Percentiles rank a stretch among this genome's conserved stretches.
Evolutionary conservation across 30 jellyfish, hydroid and myxozoan species (phyloP).

Genomic region (Nemopilema nomurai): DNA sequence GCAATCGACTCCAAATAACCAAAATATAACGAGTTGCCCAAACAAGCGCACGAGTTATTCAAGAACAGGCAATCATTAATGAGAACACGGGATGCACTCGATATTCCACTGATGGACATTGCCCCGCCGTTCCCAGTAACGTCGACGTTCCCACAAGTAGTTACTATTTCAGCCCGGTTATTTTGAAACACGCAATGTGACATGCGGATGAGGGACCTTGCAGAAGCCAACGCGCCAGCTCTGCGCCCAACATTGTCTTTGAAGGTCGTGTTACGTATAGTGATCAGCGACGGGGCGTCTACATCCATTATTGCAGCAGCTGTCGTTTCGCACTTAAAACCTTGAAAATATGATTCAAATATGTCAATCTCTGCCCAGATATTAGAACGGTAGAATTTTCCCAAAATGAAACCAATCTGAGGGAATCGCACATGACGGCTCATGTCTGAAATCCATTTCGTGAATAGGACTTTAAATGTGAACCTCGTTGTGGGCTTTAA

Average conservation of each 20-base stretch:
- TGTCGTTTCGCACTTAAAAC: background rate
- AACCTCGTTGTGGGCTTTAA: background rate
- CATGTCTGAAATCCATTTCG: background rate
- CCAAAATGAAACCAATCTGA: background rate
- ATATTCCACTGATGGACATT: background rate
- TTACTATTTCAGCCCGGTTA: background rate
- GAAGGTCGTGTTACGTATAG: constrained; percentile 2
- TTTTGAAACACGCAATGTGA: background rate
- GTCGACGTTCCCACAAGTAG: background rate
- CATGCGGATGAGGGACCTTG: background rate
- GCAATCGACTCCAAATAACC: background rate
- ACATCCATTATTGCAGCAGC: constrained; percentile 7
- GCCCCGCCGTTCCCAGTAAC: constrained; percentile 3
- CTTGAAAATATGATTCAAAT: background rate
- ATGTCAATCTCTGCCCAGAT: background rate
- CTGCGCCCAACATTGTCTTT: background rate
- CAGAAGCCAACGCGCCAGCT: background rate
- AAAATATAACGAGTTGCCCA: background rate
- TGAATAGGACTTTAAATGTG: background rate
- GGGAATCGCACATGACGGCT: background rate
- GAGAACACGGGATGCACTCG: background rate
- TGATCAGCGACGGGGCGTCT: background rate
- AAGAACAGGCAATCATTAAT: background rate
- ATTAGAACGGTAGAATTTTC: background rate
- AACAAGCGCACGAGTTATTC: background rate